Conservation (phyloP, 2,888 invertebrate genomes). For the Sinotaia quadrata region DNA sequence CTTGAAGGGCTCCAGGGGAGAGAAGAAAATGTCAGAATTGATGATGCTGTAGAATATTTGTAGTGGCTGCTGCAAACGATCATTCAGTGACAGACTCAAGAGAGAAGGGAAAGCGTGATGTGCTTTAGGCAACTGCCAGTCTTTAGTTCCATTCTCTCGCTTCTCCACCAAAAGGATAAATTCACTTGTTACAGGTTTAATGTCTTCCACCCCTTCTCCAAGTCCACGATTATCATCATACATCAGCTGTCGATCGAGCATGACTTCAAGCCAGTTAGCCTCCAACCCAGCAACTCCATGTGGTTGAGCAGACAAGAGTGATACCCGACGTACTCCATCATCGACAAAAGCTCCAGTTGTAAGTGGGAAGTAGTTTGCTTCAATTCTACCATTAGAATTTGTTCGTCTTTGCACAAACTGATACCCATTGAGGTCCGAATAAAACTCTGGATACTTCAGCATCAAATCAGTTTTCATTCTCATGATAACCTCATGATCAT, state of each 20-base stretch:
- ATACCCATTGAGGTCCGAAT: constrained; percentile 69
- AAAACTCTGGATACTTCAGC: constrained; percentile 54
- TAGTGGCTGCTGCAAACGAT: constrained; percentile 55
- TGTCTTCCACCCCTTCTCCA: constrained; percentile 67
- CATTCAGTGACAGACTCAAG: constrained; percentile 42
- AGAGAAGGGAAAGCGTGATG: constrained; percentile 53
- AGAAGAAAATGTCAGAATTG: constrained; percentile 47
- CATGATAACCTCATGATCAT: constrained; percentile 67
- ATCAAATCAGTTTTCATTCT: constrained; percentile 55
- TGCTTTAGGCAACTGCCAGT: neutral
- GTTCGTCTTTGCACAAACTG: constrained; percentile 63
- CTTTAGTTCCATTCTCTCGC: neutral
- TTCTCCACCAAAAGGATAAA: constrained; percentile 62
- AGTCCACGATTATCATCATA: constrained; percentile 68
- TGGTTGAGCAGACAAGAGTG: constrained; percentile 64
- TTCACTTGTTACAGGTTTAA: constrained; percentile 52
- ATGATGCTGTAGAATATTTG: constrained; percentile 47
- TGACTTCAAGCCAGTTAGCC: constrained; percentile 66
- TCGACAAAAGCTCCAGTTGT: constrained; percentile 65
- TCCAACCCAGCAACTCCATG: constrained; percentile 64
- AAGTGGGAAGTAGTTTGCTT: constrained; percentile 70
- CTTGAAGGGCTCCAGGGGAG: constrained; percentile 41
- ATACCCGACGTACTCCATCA: constrained; percentile 55
- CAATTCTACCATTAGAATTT: constrained; percentile 53
- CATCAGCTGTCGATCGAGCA: constrained; percentile 68